These are phyloP conservation scores for Loripinus fragilis DNA, from an alignment of 2,888 invertebrate species.

Conservation along the genomic window DNA sequence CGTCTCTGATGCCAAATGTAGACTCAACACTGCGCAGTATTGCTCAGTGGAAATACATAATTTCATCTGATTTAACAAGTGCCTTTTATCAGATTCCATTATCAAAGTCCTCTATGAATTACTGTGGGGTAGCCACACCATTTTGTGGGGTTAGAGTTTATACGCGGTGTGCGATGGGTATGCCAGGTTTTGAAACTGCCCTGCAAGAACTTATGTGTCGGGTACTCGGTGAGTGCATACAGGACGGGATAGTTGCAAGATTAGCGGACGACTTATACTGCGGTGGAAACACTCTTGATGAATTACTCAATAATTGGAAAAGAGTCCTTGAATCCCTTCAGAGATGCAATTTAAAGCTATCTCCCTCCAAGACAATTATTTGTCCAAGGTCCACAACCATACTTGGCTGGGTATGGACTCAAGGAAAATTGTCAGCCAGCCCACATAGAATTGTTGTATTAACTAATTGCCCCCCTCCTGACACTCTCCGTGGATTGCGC, in stretches of 20 bases:
- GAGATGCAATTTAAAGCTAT: conserved; percentile 30
- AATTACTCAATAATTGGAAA: conserved; percentile 42
- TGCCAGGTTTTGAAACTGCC: conserved; percentile 65
- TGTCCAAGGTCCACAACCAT: no score
- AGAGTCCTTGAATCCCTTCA: conserved; percentile 34
- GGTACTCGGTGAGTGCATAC: conserved; percentile 53
- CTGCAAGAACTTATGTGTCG: conserved; percentile 64
- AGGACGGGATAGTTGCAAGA: no score
- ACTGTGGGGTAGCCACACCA: conserved; percentile 65
- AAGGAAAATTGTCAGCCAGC: no score
- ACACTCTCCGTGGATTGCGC: no score
- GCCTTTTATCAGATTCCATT: no score
- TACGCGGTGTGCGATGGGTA: conserved; percentile 66
- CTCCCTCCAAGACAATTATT: conserved; percentile 53
- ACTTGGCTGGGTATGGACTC: no score
- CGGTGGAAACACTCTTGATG: conserved; percentile 48
- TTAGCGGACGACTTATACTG: conserved; percentile 63
- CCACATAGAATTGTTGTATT: no score
- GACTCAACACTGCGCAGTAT: conserved; percentile 35
- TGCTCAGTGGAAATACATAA: no score
- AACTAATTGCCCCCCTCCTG: no score
- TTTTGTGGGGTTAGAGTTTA: conserved; percentile 61
- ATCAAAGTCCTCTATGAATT: no score
- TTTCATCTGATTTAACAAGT: no score
- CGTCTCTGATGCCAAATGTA: conserved; percentile 48